Evolutionary conservation across 64 coral and sea anemone genomes (phyloP).

Genomic region (Dendrophyllia cribrosa): DNA sequence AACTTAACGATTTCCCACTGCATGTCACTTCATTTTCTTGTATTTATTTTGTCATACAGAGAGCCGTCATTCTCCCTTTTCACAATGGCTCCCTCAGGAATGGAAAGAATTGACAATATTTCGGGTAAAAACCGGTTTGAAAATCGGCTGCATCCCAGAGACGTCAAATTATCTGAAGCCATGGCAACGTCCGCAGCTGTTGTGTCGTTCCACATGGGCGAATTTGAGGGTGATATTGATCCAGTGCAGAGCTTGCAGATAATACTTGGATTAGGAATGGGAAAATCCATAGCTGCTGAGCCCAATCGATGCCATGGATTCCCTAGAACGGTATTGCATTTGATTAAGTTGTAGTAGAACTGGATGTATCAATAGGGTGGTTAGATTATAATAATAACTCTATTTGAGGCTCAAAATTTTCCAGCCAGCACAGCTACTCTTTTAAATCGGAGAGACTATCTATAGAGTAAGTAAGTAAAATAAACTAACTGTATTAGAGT

Average conservation of each 20-base stretch:
- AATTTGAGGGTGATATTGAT: constrained; percentile 14
- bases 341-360: too few species aligned
- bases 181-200: constrained; percentile 88
- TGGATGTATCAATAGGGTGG: too few species aligned
- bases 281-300: constrained; percentile 3
- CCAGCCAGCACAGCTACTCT: too few species aligned
- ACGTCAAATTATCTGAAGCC: constrained; percentile 78
- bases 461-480: too few species aligned
- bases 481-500: too few species aligned
- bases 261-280: constrained; percentile 77
- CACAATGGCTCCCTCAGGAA: constrained; percentile 58
- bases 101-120: constrained; percentile 66
- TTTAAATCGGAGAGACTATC: too few species aligned
- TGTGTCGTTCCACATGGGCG: constrained; percentile 73
- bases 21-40: neutral
- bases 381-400: too few species aligned
- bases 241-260: constrained; percentile 75
- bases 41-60: neutral
- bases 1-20: too few species aligned
- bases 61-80: constrained; percentile 54
- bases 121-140: constrained; percentile 14
- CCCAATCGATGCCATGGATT: neutral
- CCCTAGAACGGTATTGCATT: neutral
- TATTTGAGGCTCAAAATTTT: too few species aligned
- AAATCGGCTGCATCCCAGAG: constrained; percentile 56